Conservation (phyloP, 2,888 invertebrate species). For the Philereme vetulata region DNA sequence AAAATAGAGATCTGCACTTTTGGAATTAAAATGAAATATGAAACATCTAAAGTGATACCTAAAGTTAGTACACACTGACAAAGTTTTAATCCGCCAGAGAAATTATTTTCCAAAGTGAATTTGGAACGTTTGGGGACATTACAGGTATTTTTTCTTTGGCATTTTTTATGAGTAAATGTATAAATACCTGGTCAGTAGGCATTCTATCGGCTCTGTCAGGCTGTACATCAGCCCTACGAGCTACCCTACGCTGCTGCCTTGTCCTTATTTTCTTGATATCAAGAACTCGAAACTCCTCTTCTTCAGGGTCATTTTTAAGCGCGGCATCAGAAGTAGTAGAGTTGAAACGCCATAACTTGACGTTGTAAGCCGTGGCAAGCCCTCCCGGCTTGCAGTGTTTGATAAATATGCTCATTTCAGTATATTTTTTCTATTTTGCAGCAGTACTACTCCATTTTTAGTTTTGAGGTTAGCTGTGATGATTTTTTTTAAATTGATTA, state of each 20-base stretch:
- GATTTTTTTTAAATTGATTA: too few relatives aligned
- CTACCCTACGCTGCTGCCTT: slow-evolving; percentile 50
- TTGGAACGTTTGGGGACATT: too few relatives aligned
- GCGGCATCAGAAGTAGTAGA: slow-evolving; percentile 62
- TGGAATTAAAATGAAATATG: too few relatives aligned
- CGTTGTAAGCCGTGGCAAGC: slow-evolving; percentile 51
- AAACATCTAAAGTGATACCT: too few relatives aligned
- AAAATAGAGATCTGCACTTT: too few relatives aligned
- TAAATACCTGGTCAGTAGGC: slow-evolving; percentile 68
- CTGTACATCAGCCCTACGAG: slow-evolving; percentile 61
- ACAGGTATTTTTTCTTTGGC: too few relatives aligned
- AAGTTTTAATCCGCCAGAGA: too few relatives aligned
- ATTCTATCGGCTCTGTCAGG: slow-evolving; percentile 75
- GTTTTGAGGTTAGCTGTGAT: slow-evolving; percentile 13
- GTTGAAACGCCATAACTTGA: slow-evolving; percentile 68
- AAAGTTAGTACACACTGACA: too few relatives aligned
- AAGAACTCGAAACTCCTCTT: slow-evolving; percentile 80
- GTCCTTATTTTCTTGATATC: slow-evolving; percentile 75
- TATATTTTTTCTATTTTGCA: neutral
- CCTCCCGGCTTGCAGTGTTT: slow-evolving; percentile 59
- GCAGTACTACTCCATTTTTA: neutral
- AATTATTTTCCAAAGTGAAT: too few relatives aligned
- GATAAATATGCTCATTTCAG: slow-evolving; percentile 69
- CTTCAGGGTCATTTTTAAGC: slow-evolving; percentile 58
- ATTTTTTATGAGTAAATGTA: neutral